Evolutionary conservation across 2,797 vertebrate genomes (phyloP), one percentile per base, ranked within the genome.

Genomic region (Eidolon dupreanum): DNA sequence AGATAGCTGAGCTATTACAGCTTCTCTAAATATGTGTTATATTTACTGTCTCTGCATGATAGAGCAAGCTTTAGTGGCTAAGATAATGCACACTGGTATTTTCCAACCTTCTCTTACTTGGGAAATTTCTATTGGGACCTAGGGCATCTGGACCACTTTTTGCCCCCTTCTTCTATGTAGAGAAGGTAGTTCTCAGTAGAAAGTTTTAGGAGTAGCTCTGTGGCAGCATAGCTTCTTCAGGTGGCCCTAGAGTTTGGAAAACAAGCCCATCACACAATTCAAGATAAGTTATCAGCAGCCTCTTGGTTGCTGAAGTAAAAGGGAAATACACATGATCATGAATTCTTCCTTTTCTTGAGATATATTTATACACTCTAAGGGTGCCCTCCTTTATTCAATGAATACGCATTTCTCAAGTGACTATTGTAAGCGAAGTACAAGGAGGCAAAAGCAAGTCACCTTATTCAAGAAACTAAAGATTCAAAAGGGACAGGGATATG

Each of bases 81-180:
- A 8, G 20, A 4, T 24, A 31, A 88, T 24, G 4, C 26, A 22
- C 4, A 2, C 26, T 28, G 20, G 8, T 38, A 19, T 8, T 66
- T 57, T 1, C 5, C 26, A 2, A 51, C 0, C 3, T 8, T 36
- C 24, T 55, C 15, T 78, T 83, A 4, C 8, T 3, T 1, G 8
- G 65, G 15, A 11, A 78, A 43, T 74, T 28, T 5, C n/a, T 83
- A 12, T 19, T 31, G 41, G 61, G 26, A 53, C 19, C 51, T 36
- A 41, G 66, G 51, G 19, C 10, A 38, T 16, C 8, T 93, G n/a
- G 31, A 63, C 51, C 90, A 16, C 3, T 78, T 61, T 36, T 51
- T 55, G 12, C 41, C 24, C 4, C 26, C 19, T 74, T 70, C 8
- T 36, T 57, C 49, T 49, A 22, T 16, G 5, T 24, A 24, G 41